phyloP scores from a whole-genome alignment of 2,888 invertebrate species.

The Agriopis leucophaearia region DNA sequence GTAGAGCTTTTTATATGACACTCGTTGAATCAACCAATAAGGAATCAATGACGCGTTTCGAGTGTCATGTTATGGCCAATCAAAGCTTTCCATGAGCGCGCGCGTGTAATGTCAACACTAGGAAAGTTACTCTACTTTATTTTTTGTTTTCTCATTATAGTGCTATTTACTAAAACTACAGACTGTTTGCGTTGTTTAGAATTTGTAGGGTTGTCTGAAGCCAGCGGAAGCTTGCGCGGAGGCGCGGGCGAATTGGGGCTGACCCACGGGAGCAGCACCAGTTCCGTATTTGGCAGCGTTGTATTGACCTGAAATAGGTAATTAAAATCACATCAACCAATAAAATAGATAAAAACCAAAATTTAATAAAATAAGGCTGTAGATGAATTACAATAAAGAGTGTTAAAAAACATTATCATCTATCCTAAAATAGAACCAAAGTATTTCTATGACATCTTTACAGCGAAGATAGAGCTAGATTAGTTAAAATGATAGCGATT shows the following conservation, averaged over 20 bases:
- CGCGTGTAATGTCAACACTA: conserved; percentile 33
- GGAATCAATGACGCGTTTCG: conserved; percentile 2
- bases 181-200: conserved; percentile 57
- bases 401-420: too few species aligned
- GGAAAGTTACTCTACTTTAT: conserved; percentile 49
- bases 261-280: conserved; percentile 59
- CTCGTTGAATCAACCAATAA: conserved; percentile 26
- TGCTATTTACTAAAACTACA: conserved; percentile 46
- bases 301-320: conserved; percentile 72
- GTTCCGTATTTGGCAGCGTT: conserved; percentile 78
- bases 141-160: conserved; percentile 36
- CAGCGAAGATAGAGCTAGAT: too few species aligned
- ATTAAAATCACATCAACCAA: not conserved
- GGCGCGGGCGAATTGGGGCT: conserved; percentile 59
- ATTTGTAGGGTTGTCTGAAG: conserved; percentile 78
- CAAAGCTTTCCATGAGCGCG: conserved; percentile 20
- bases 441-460: too few species aligned
- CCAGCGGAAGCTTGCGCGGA: conserved; percentile 69
- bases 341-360: too few species aligned
- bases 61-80: conserved; percentile 40
- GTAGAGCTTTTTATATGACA: conserved; percentile 39
- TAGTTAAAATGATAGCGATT: too few species aligned
- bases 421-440: too few species aligned
- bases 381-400: too few species aligned
- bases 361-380: not conserved